Conservation (phyloP, 2,797 vertebrate genomes). For the Paramormyrops hopkinsi region DNA sequence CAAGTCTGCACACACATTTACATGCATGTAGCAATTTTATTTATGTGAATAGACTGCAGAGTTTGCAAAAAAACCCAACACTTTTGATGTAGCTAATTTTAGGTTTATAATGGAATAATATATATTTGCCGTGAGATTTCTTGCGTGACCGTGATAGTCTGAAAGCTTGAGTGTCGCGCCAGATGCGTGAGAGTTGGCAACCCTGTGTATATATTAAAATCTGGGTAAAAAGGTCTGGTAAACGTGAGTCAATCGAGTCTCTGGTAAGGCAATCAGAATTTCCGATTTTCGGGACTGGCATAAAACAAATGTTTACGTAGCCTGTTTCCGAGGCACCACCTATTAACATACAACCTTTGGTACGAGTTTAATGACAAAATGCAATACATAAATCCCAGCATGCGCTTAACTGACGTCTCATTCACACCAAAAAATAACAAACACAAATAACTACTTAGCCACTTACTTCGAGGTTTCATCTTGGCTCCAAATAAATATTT, state of each 20-base stretch:
- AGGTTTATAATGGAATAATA: not conserved
- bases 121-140: not conserved
- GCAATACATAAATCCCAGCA: not conserved
- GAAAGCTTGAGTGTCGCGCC: not conserved
- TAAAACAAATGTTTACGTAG: not conserved
- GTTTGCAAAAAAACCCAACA: not conserved
- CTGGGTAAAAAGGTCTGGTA: not conserved
- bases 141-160: not conserved
- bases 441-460: no score
- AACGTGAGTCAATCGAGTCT: not conserved
- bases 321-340: not conserved
- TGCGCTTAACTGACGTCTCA: not conserved
- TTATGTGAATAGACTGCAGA: not conserved
- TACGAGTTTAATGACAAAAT: not conserved
- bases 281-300: not conserved
- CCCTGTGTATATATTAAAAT: not conserved
- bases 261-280: not conserved
- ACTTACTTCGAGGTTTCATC: slow-evolving; percentile 4
- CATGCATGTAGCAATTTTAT: not conserved
- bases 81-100: not conserved
- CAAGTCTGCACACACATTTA: not conserved
- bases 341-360: not conserved
- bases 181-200: not conserved
- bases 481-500: not conserved
- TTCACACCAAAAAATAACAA: not conserved